Conservation (phyloP, 2,797 vertebrate species). For the Cygnus olor region DNA sequence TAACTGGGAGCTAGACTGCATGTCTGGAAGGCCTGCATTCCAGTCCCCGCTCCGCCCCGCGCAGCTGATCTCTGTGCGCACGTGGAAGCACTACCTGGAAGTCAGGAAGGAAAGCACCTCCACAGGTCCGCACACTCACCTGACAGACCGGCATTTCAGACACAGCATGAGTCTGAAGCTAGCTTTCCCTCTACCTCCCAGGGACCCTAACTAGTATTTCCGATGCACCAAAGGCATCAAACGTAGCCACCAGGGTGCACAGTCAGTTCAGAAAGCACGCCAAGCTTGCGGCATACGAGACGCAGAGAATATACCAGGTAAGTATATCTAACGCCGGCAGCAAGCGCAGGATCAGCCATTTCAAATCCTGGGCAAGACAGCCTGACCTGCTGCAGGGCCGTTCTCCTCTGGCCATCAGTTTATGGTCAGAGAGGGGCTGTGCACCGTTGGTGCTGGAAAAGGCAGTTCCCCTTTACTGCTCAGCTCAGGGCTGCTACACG, state of each 20-base stretch:
- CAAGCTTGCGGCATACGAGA: neutral
- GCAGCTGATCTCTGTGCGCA: neutral
- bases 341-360: neutral
- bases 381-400: neutral
- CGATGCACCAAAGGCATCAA: neutral
- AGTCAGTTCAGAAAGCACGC: neutral
- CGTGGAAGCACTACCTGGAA: neutral
- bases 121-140: accelerated
- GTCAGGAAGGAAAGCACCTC: neutral
- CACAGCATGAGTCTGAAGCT: neutral
- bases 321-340: neutral
- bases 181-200: neutral
- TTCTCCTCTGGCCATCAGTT: neutral
- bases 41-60: neutral
- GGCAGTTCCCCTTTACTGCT: neutral
- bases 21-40: neutral
- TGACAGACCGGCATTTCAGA: neutral
- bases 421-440: accelerated
- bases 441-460: neutral
- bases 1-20: neutral
- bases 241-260: neutral
- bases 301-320: neutral
- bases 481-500: neutral
- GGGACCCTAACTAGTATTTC: neutral
- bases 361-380: neutral